Base-by-base conservation (phyloP, 1,140 invertebrate genomes). In the Drosophila melanica region DNA sequence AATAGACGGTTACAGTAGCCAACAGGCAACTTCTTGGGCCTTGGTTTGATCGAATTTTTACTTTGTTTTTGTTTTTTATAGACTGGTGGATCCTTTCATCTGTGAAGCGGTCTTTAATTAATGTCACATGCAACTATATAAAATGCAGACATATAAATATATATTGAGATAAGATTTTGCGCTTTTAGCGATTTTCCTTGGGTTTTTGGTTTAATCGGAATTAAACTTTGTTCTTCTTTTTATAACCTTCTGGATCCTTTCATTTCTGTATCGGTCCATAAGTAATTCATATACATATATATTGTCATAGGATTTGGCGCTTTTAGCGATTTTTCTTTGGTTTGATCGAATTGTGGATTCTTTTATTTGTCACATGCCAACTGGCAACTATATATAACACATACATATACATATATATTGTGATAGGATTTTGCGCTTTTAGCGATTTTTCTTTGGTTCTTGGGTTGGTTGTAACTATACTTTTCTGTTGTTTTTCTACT, bases 1-100 rank as follows among this genome's bases (percentile, higher is more conserved):
- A 18, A 50, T 50, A 65, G 62, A 66, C 54, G 59, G 33, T 71
- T 72, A 33, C 12, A 63, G 51, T 55, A 33, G 51, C n/a, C 45
- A 60, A 67, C 20, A 2, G 20, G 20, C 20, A 23, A 2, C 27
- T n/a, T 4, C 4, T 20, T 20, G 20, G 20, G 1, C 3, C 20
- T 20, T 20, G 1, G 20, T 20, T 20, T 20, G 3, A 20, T 20
- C 20, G 3, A 3, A 20, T 1, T 20, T 20, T 1, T 20, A 20
- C 20, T 20, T 1, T 20, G 1, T 3, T 20, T 1, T 20, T 20
- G 20, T 20, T 20, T 20, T 20, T 20, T 20, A 20, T 20, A 20
- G 3, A 20, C 20, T 20, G 1, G 20, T 20, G 20, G 20, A 3
- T 20, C 3, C 20, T 20, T 20, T 20, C 20, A 20, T 20, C 20